phyloP scores from a whole-genome alignment of 1,140 invertebrate genomes.

The Drosophila setifemur region DNA sequence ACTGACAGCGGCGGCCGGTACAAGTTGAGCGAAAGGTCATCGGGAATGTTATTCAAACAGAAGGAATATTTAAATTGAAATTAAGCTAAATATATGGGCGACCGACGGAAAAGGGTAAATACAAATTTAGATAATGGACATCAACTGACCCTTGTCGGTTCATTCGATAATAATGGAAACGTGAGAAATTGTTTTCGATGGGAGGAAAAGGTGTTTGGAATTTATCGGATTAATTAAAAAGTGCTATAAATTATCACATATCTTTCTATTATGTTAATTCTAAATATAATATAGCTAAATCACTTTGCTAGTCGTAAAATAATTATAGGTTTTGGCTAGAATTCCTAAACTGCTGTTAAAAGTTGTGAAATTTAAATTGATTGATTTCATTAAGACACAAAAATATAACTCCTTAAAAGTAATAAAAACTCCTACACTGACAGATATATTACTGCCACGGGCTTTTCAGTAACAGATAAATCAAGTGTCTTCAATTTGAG shows the following conservation, averaged over 20 bases:
- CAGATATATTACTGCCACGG: background rate
- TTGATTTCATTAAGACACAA: no score
- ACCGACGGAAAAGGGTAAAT: conserved; percentile 5
- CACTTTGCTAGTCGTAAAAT: no score
- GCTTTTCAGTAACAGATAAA: conserved; percentile 16
- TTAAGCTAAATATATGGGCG: conserved; percentile 26
- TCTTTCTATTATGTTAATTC: no score
- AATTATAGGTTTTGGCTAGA: no score
- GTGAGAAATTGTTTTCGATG: conserved; percentile 1
- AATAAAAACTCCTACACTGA: conserved; percentile 2
- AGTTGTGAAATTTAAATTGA: no score
- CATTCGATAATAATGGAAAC: conserved; percentile 22
- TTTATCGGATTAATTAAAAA: no score
- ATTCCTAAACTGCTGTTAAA: no score
- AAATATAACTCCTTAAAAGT: background rate
- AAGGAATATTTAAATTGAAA: conserved; percentile 36
- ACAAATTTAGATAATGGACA: conserved; percentile 31
- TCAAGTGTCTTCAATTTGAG: conserved; percentile 14
- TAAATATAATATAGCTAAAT: no score
- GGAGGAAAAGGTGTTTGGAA: background rate
- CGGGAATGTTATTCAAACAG: conserved; percentile 31
- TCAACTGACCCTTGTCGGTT: background rate
- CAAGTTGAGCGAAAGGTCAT: conserved; percentile 28
- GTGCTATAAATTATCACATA: no score
- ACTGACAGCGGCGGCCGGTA: conserved; percentile 22